Evolutionary conservation across 2,797 vertebrate species (phyloP).

Genomic region (Sebastes hubbsi): DNA sequence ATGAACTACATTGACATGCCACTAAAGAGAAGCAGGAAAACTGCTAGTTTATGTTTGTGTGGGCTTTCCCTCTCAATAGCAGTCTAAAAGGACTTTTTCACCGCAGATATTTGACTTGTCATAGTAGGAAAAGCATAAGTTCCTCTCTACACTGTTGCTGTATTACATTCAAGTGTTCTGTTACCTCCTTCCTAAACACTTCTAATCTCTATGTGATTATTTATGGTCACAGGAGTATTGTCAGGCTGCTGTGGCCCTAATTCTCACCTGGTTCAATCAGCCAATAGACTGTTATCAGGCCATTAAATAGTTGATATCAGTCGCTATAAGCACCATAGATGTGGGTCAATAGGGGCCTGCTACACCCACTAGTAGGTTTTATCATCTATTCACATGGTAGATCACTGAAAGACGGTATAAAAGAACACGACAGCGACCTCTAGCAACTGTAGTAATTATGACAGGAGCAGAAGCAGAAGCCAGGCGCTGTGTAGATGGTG

Average conservation of each 20-base stretch:
- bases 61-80: neutral
- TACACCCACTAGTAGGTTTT: too few species aligned
- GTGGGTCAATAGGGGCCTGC: too few species aligned
- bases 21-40: neutral
- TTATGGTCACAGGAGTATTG: neutral
- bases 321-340: too few species aligned
- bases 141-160: neutral
- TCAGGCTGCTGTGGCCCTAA: neutral
- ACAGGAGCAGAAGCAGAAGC: too few species aligned
- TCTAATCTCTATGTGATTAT: neutral
- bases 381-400: too few species aligned
- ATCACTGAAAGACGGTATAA: too few species aligned
- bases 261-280: neutral
- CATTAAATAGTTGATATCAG: too few species aligned
- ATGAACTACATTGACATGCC: conserved; percentile 21
- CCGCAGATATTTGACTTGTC: neutral
- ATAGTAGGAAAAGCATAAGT: neutral
- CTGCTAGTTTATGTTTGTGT: neutral
- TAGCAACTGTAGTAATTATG: too few species aligned
- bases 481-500: too few species aligned
- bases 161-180: neutral
- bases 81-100: neutral
- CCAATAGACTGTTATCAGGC: too few species aligned
- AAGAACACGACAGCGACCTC: too few species aligned
- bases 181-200: neutral